These are phyloP conservation scores for Zeugodacus cucurbitae DNA, from an alignment of 1,140 invertebrate species.

Conservation along the genomic window DNA sequence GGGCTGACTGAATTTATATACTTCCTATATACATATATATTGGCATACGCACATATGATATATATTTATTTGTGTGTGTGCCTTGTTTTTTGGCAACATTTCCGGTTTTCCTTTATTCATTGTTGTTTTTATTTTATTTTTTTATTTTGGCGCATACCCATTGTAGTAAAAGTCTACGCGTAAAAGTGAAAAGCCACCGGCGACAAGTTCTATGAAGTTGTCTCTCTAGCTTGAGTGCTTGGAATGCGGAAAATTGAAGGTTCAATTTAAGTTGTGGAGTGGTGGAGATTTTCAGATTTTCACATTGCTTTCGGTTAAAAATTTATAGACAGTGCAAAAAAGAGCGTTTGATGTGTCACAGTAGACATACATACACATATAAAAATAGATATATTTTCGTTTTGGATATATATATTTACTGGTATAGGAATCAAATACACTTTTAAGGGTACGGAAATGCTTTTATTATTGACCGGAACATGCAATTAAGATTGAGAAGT, in stretches of 20 bases:
- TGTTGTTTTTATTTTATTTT: neutral
- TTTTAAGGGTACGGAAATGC: neutral
- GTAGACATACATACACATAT: too few species aligned
- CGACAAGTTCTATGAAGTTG: neutral
- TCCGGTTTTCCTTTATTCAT: neutral
- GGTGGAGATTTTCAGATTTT: neutral
- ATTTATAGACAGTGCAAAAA: neutral
- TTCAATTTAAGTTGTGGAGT: neutral
- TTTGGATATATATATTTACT: too few species aligned
- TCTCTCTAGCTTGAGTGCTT: neutral
- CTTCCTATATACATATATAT: neutral
- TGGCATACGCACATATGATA: neutral
- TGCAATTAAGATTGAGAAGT: neutral
- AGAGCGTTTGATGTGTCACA: neutral
- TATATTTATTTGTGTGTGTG: neutral
- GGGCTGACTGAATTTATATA: neutral
- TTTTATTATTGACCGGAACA: neutral
- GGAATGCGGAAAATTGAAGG: neutral
- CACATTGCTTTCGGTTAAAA: neutral
- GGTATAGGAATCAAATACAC: too few species aligned
- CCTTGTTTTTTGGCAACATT: neutral
- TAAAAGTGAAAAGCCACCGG: constrained; percentile 19
- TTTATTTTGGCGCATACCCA: neutral
- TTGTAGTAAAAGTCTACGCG: neutral
- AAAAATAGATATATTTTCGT: too few species aligned